Evolutionary conservation across 1,140 invertebrate species (phyloP).

Genomic region (Papilio glaucus): DNA sequence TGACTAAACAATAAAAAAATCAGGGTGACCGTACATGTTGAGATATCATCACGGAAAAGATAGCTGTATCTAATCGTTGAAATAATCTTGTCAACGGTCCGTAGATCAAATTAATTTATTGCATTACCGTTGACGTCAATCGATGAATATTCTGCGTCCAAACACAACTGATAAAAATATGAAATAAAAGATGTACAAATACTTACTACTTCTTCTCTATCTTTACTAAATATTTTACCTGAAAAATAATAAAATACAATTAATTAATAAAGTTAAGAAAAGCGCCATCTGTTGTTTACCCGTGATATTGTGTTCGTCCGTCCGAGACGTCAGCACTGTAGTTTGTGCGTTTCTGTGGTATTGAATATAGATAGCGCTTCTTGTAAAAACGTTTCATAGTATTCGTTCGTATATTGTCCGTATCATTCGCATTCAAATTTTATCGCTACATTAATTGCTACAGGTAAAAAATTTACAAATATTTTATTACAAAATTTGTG

Average conservation of each 20-base stretch:
- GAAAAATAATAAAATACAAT: background rate
- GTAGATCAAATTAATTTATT: conserved; percentile 11
- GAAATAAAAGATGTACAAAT: background rate
- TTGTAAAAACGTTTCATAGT: background rate
- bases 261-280: background rate
- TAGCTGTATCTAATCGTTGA: conserved; percentile 20
- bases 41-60: conserved; percentile 21
- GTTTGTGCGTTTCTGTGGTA: background rate
- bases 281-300: conserved; percentile 27
- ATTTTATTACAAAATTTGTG: too few species aligned
- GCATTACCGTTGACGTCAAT: conserved; percentile 28
- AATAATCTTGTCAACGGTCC: conserved; percentile 10
- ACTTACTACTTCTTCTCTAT: background rate
- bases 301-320: background rate
- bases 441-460: too few species aligned
- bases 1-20: background rate
- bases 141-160: background rate
- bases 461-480: too few species aligned
- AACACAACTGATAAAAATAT: conserved; percentile 12
- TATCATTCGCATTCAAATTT: too few species aligned
- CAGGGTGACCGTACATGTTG: background rate
- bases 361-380: conserved; percentile 22
- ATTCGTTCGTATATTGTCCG: too few species aligned
- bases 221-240: background rate
- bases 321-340: background rate